phyloP scores from a whole-genome alignment of 2,888 invertebrate genomes.

The Lochmaea capreae region DNA sequence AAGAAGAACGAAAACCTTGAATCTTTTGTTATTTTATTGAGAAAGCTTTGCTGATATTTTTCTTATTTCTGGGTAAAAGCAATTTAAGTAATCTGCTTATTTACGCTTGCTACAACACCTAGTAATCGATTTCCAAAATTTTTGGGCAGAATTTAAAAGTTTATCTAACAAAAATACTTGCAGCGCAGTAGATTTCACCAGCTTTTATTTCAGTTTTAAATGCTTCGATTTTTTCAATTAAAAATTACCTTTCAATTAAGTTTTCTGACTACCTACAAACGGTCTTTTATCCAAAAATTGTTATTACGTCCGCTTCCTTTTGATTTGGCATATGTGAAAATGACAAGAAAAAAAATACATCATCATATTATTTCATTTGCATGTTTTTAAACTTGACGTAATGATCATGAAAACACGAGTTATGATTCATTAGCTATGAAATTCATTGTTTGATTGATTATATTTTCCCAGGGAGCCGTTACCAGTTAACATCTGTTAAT shows the following conservation, averaged over 20 bases:
- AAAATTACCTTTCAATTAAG: neutral
- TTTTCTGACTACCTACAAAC: too few species aligned
- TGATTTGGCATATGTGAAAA: too few species aligned
- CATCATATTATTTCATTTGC: too few species aligned
- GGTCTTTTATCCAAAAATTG: too few species aligned
- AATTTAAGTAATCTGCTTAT: neutral
- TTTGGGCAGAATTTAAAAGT: neutral
- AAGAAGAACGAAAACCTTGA: neutral
- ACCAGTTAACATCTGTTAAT: neutral
- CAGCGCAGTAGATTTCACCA: neutral
- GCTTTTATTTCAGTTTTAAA: neutral
- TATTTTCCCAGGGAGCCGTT: neutral
- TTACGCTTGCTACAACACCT: neutral
- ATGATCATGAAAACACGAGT: neutral
- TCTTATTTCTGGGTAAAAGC: neutral
- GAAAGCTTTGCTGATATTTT: neutral
- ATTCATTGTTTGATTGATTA: neutral
- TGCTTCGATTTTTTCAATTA: neutral
- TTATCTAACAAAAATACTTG: neutral
- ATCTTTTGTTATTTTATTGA: slow-evolving; percentile 5
- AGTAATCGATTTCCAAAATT: neutral
- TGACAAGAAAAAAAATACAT: too few species aligned
- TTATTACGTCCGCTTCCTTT: too few species aligned
- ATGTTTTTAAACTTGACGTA: too few species aligned
- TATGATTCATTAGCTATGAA: neutral